Conservation (phyloP, 2,888 invertebrate species). For the Nephrotoma flavescens region DNA sequence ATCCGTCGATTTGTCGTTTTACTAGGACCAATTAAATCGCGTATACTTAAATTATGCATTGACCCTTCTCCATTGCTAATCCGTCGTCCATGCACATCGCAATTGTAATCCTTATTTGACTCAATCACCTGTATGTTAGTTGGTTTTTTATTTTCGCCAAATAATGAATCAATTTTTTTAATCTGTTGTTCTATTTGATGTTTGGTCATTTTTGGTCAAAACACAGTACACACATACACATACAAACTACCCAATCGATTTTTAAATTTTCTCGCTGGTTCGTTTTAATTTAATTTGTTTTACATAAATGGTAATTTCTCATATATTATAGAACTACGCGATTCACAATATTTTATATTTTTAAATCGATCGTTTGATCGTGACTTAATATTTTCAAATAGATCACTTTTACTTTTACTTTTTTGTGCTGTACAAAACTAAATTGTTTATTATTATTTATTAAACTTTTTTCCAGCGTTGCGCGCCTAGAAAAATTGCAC, state of each 20-base stretch:
- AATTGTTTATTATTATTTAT: background rate
- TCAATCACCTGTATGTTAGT: conserved; percentile 33
- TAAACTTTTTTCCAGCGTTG: background rate
- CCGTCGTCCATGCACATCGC: conserved; percentile 51
- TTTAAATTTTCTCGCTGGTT: background rate
- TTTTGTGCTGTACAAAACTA: background rate
- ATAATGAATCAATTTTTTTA: conserved; percentile 13
- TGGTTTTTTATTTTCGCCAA: conserved; percentile 8
- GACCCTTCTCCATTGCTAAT: background rate
- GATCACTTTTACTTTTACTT: background rate
- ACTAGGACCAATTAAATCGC: conserved; percentile 6
- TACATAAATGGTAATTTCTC: background rate
- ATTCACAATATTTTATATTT: background rate
- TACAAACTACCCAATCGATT: background rate
- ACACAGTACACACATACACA: background rate
- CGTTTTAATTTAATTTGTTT: background rate
- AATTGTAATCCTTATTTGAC: conserved; percentile 45
- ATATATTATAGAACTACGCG: background rate
- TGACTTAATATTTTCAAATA: background rate
- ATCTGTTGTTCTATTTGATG: conserved; percentile 11
- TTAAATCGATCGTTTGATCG: background rate
- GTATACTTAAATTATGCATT: background rate
- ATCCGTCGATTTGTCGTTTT: background rate
- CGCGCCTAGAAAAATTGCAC: background rate
- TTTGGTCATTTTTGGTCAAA: conserved; percentile 7